Base-by-base conservation (phyloP, 35 echinoderm and acorn worm species). In the Holothuria glaberrima region DNA sequence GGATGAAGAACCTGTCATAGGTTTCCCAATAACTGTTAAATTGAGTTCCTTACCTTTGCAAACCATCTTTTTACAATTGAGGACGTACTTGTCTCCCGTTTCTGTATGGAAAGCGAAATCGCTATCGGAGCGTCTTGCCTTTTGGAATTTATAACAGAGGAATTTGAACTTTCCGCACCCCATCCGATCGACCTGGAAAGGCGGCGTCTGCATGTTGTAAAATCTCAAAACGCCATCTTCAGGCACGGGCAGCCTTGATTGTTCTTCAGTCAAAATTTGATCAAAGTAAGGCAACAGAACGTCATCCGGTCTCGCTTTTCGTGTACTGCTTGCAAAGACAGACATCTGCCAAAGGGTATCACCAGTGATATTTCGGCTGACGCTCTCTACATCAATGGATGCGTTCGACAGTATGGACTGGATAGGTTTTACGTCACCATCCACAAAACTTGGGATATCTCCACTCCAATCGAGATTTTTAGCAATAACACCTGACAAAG, bases 101-200 rank as follows among this genome's bases (percentile, higher is more conserved):
- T 61, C 80, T 34, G 24, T 19, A 38, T 84, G 80, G 80, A 84
- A 84, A 0, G 80, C 33, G 62, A 69, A 96, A 59, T 90, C 30
- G 19, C 91, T 86, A 16, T 87, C 58, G 25, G 94, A 75, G 41
- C 71, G 21, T n/a, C 54, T 36, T 12, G 91, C 94, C 61, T 93
- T 92, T 19, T 83, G 82, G 66, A 96, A 96, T 59, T 92, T 91
- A 27, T 92, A 68, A 86, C 95, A 97, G 18, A 97, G 59, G 54
- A 92, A 92, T 22, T 74, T 80, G 48, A 89, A 94, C 9, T 94
- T 92, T 30, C 77, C 67, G 59, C 95, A 97, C 31, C 95, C 95
- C 36, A 97, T 80, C 6, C 85, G 82, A 34, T 89, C 95, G 7
- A 91, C 89, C 30, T 92, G 58, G 58, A 94, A 93, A 64, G 93